Percentiles rank a stretch among this genome's conserved stretches.
These are phyloP conservation scores for Drosophila vallismaia DNA, from an alignment of 2,888 invertebrate species.

Conservation along the genomic window DNA sequence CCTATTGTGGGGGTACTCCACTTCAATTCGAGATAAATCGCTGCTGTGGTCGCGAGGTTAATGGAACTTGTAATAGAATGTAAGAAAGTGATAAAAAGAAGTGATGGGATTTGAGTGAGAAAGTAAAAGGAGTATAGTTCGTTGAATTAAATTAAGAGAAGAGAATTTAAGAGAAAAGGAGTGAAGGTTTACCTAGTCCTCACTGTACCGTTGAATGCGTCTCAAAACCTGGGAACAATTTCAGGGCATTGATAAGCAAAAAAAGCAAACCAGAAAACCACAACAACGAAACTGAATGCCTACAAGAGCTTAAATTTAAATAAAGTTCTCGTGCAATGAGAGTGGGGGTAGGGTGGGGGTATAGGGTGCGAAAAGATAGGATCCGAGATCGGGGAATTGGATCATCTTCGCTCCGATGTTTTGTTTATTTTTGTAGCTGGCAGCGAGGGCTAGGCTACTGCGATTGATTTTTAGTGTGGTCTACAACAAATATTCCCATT, in stretches of 20 bases:
- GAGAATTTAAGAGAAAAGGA: no score
- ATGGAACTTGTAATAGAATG: constrained; percentile 22
- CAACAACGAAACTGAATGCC: constrained; percentile 39
- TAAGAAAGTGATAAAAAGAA: constrained; percentile 2
- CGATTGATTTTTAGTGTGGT: constrained; percentile 36
- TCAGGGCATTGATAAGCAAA: constrained; percentile 33
- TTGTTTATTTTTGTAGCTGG: constrained; percentile 33
- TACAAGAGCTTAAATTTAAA: constrained; percentile 36
- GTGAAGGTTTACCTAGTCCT: not conserved
- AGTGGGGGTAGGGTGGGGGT: not conserved
- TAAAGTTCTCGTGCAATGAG: constrained; percentile 13
- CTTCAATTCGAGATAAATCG: constrained; percentile 36
- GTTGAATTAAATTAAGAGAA: no score
- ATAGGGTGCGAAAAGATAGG: constrained; percentile 2
- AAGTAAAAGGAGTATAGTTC: not conserved
- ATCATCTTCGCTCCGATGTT: constrained; percentile 17
- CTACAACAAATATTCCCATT: constrained; percentile 36
- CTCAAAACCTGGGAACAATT: constrained; percentile 19
- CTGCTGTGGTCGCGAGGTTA: constrained; percentile 39
- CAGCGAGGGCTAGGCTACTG: constrained; percentile 11
- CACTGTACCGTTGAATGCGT: constrained; percentile 21
- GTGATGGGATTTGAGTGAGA: not conserved
- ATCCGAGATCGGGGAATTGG: constrained; percentile 8
- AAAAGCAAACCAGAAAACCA: constrained; percentile 28
- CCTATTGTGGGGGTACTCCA: constrained; percentile 28